Base-by-base conservation (phyloP, 1,140 invertebrate genomes). In the Eriocheir sinensis region DNA sequence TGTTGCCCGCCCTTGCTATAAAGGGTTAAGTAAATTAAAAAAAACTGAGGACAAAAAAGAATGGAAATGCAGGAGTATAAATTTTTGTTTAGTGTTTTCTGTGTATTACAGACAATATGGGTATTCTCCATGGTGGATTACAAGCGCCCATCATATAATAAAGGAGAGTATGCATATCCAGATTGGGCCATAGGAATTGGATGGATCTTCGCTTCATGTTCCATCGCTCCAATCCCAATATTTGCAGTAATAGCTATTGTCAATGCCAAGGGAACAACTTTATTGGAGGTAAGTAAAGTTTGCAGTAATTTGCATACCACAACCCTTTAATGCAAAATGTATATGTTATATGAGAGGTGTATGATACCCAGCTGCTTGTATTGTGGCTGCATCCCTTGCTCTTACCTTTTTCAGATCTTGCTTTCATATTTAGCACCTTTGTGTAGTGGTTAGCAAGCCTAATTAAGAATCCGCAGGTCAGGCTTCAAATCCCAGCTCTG, bases 61-160 rank as follows among this genome's bases (percentile, higher is more conserved):
- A n/a, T n/a, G n/a, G n/a, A n/a, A n/a, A n/a, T n/a, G n/a, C n/a
- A n/a, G n/a, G n/a, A n/a, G n/a, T n/a, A n/a, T n/a, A n/a, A n/a
- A n/a, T n/a, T n/a, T n/a, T n/a, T n/a, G n/a, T n/a, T n/a, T n/a
- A n/a, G n/a, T n/a, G n/a, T n/a, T n/a, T 72, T n/a, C 21, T 72
- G 4, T n/a, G 27, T 72, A 21, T 97, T 97, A 3, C 96, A 98
- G 97, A 98, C 98, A 86, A 97, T 99, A 30, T 99, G 98, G 98
- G 97, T 99, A 41, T 98, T 98, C 96, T 98, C 98, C 96, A 97
- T 99, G 96, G 98, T 99, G 48, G 98, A 99, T 96, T 99, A 99
- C 96, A 98, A 98, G 96, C 97, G 98, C 38, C 98, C 98, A 1
- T 98, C 97, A 83, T 98, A 99, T 96, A 97, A 98, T 95, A 98